A percentile compares a stretch with the other conserved stretches of the same genome.
Conservation (phyloP, 2,113 vertebrate species). For the Sorex fumeus region DNA sequence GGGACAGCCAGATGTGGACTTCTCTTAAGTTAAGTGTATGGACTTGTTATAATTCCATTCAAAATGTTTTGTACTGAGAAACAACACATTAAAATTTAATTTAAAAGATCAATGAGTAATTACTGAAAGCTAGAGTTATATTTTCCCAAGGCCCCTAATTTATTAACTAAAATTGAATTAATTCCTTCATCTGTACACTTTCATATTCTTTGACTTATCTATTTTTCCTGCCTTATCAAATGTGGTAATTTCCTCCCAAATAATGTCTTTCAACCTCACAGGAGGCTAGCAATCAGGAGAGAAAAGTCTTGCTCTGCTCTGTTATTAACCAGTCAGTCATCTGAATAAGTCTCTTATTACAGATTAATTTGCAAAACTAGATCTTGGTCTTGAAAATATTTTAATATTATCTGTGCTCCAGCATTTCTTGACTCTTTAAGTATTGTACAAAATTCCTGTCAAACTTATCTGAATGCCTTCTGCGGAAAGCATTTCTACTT, state of each 20-base stretch:
- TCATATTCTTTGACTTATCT: not conserved
- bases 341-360: not conserved
- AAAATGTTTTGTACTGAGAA: not conserved
- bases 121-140: conserved; percentile 20
- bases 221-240: not conserved
- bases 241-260: not conserved
- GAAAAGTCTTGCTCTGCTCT: not conserved
- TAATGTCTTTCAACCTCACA: not conserved
- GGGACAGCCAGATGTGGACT: no score
- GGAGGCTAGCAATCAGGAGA: not conserved
- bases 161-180: not conserved
- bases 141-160: not conserved
- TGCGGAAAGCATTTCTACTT: conserved; percentile 11
- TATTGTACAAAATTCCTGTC: conserved; percentile 38
- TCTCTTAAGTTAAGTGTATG: not conserved
- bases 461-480: conserved; percentile 24
- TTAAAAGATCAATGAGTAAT: not conserved
- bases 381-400: conserved; percentile 10
- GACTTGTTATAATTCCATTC: not conserved
- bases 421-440: conserved; percentile 60
- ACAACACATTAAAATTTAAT: conserved; percentile 42
- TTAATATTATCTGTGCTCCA: not conserved
- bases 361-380: not conserved
- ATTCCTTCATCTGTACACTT: not conserved
- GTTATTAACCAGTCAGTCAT: not conserved